Evolutionary conservation across 2,113 vertebrate genomes (phyloP).

Genomic region (Bostrychus sinensis): DNA sequence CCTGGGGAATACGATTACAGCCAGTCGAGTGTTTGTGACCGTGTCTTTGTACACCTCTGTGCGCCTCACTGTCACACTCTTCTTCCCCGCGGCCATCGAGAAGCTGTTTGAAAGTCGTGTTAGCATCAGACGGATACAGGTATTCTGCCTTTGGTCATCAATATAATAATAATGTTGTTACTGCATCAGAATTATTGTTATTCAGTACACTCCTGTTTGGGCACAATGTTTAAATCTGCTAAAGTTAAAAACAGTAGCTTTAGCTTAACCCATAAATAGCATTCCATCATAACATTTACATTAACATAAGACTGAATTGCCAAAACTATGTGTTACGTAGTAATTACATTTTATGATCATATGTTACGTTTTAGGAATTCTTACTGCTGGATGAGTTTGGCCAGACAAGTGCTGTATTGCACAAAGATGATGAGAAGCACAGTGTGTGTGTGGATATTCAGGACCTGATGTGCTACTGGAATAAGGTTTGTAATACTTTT

Average conservation of each 20-base stretch:
- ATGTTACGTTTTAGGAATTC: constrained; percentile 78
- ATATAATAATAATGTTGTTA: too few species aligned
- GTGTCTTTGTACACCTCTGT: constrained; percentile 87
- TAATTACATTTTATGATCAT: neutral
- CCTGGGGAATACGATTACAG: constrained; percentile 85
- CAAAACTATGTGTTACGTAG: constrained; percentile 40
- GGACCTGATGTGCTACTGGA: constrained; percentile 89
- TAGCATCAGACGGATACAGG: constrained; percentile 93
- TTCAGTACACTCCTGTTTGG: too few species aligned
- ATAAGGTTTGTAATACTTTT: constrained; percentile 77
- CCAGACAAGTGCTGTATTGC: constrained; percentile 35
- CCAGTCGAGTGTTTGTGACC: constrained; percentile 89
- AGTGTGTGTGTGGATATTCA: constrained; percentile 75
- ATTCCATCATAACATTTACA: too few species aligned
- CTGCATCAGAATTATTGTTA: too few species aligned
- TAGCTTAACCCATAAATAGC: too few species aligned
- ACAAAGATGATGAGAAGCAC: constrained; percentile 62
- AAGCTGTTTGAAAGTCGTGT: constrained; percentile 84
- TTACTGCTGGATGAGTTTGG: constrained; percentile 85
- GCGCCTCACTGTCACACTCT: constrained; percentile 90
- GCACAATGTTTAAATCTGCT: too few species aligned
- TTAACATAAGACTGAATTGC: too few species aligned
- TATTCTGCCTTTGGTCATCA: constrained; percentile 51
- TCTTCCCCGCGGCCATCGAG: constrained; percentile 92
- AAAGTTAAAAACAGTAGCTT: too few species aligned